Base-by-base conservation (phyloP, 2,797 vertebrate species). In the Siniperca obscura region DNA sequence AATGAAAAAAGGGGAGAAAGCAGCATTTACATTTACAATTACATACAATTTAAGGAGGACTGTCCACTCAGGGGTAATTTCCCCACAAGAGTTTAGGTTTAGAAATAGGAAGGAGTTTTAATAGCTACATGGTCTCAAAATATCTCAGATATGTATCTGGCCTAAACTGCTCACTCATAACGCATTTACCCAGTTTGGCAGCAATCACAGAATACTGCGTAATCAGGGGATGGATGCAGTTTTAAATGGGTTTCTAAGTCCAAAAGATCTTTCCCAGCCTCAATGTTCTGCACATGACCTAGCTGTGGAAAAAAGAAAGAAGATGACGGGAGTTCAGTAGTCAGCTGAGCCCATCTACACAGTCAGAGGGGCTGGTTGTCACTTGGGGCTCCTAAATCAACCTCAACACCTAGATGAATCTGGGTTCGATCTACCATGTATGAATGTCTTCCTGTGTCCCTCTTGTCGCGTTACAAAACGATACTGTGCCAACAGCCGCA, bases 401-500 rank as follows among this genome's bases (percentile, higher is more conserved):
- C 56, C 62, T 81, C 42, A 53, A 73, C 66, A 74, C 55, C 70
- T 44, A 65, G 27, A 19, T 12, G 27, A 82, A 66, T 75, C 44
- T 81, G 66, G 74, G 57, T 82, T 81, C 80, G 61, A 70, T 91
- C 70, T 69, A 34, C 57, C 42, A 55, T 44, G 53, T 80, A 76
- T 62, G 19, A 36, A 81, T 34, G 42, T 67, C 65, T 79, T 73
- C 53, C 65, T 73, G 67, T 74, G 34, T 79, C 61, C 50, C 71
- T 56, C 68, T 83, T 36, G 73, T 56, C 27, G 10, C 8, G 22
- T 69, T 74, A 80, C 30, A 84, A 78, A 66, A 65, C 2, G 14
- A 76, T 40, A 38, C 69, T 62, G 68, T 70, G 80, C 73, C 68
- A 89, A 80, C 78, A 89, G 78, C 74, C 17, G 38, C 82, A 83